Evolutionary conservation across 2,797 vertebrate species (phyloP), one percentile per base, ranked within the genome.

Genomic region (Orientallactaga sibirica): DNA sequence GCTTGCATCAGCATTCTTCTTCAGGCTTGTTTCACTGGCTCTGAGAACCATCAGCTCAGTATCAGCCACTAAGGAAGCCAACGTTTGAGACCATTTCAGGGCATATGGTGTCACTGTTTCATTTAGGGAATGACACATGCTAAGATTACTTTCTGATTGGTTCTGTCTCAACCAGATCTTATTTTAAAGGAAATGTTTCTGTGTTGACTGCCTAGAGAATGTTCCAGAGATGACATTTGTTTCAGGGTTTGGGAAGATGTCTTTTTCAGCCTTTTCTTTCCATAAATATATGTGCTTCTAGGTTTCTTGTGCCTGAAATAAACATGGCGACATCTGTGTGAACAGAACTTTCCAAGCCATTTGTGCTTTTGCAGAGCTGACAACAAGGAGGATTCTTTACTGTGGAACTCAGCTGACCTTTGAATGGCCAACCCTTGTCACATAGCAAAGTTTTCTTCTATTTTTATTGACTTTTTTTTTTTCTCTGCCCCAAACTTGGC

Each of bases 1-100:
- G 67, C 96, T 93, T 48, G 64, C 91, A 71, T 95, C 96, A 95
- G 94, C 94, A 70, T 93, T 94, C 93, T 96, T 94, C 90, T 90
- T 74, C 3, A 0, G 1, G n/a, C 94, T 92, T 1, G 0, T 94
- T 92, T 79, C 84, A 16, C 27, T 14, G 67, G 81, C 85, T 94
- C 62, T 66, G 77, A 78, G 86, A 81, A 64, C 62, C 48, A n/a
- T 68, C 86, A 19, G n/a, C 61, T 43, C 48, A 0, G 1, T 33
- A 86, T 64, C 84, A 84, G 73, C 78, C n/a, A 83, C 94, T 79
- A 83, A 19, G 86, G 76, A 94, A 66, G 62, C 71, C 61, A 85
- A 68, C 61, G 11, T 2, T 71, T 10, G 58, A 89, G 87, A 82
- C 76, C 62, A 25, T 86, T 81, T 61, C 24, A 4, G 95, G 95